Evolutionary conservation across 2,888 invertebrate genomes (phyloP).

Genomic region (Acrocera orbiculus): DNA sequence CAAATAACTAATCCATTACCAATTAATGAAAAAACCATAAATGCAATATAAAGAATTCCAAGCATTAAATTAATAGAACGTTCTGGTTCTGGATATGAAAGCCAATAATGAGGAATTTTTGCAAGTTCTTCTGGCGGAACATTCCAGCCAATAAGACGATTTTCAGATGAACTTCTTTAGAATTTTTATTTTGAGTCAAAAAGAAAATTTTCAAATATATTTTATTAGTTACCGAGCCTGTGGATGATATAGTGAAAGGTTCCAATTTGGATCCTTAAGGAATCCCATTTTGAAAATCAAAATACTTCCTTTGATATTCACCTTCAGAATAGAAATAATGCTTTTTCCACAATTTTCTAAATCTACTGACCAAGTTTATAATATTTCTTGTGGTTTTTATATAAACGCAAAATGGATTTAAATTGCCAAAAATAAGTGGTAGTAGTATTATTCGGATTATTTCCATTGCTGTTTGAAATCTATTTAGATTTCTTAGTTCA

Average conservation of each 20-base stretch:
- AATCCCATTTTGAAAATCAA: too few relatives aligned
- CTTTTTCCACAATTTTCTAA: too few relatives aligned
- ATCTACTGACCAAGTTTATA: too few relatives aligned
- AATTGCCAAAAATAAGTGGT: too few relatives aligned
- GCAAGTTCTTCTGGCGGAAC: conserved; percentile 55
- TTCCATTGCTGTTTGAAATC: too few relatives aligned
- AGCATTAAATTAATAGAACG: conserved; percentile 61
- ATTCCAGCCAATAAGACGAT: conserved; percentile 51
- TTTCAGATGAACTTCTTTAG: conserved; percentile 21
- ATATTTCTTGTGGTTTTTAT: too few relatives aligned
- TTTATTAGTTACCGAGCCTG: background rate
- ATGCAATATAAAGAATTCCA: conserved; percentile 57
- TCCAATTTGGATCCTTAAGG: background rate
- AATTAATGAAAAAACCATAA: conserved; percentile 51
- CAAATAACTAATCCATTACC: conserved; percentile 75
- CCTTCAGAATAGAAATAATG: too few relatives aligned
- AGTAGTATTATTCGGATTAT: too few relatives aligned
- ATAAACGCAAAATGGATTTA: too few relatives aligned
- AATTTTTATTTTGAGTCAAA: background rate
- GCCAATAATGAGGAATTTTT: conserved; percentile 65
- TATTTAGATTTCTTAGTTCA: too few relatives aligned
- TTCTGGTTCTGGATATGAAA: conserved; percentile 57
- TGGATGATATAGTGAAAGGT: background rate
- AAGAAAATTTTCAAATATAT: too few relatives aligned
- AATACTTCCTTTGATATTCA: too few relatives aligned